These are phyloP conservation scores for Pollenia amentaria DNA, from an alignment of 2,888 invertebrate species.

Conservation along the genomic window DNA sequence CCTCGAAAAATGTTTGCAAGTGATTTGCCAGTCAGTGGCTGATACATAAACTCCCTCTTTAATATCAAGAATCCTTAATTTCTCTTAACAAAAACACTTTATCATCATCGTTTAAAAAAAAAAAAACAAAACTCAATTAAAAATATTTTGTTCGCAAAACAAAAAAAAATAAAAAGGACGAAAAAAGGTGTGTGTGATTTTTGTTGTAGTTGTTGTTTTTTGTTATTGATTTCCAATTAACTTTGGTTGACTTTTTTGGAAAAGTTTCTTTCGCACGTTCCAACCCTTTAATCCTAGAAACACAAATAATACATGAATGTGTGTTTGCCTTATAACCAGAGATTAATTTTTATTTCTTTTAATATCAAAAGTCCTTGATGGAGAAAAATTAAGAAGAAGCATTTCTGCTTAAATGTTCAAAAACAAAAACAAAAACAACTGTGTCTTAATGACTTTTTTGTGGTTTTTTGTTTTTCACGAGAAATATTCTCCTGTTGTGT, in stretches of 20 bases:
- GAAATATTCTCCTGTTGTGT: not conserved
- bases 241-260: conserved; percentile 36
- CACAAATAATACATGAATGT: not conserved
- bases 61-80: not conserved
- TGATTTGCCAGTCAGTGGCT: conserved; percentile 12
- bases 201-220: conserved; percentile 10
- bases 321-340: not conserved
- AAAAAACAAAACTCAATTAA: conserved; percentile 9
- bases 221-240: conserved; percentile 66
- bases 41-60: not conserved
- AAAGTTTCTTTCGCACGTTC: conserved; percentile 19
- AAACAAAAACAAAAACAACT: conserved; percentile 50
- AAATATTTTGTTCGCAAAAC: conserved; percentile 26
- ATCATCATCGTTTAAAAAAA: not conserved
- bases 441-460: conserved; percentile 67
- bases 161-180: not conserved
- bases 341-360: conserved; percentile 11
- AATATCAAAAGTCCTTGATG: conserved; percentile 40
- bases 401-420: conserved; percentile 23
- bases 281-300: conserved; percentile 37
- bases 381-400: conserved; percentile 30
- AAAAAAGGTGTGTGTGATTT: not conserved
- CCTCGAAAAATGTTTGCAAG: conserved; percentile 36
- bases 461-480: conserved; percentile 40
- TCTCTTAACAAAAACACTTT: not conserved